Base-by-base conservation (phyloP, 2,888 invertebrate genomes). In the Drosophila rubida region DNA sequence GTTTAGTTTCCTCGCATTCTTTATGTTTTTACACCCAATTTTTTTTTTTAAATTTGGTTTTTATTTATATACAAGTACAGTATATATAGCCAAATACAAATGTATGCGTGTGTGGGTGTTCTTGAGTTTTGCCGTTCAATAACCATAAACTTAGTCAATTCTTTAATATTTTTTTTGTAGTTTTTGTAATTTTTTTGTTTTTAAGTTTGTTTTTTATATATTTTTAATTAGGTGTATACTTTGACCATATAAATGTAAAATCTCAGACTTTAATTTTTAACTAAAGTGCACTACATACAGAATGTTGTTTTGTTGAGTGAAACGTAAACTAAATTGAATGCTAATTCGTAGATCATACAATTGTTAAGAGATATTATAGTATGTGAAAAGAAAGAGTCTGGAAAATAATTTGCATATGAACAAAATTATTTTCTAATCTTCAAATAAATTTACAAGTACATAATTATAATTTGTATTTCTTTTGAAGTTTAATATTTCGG, bases 231-330 rank as follows among this genome's bases (percentile, higher is more conserved):
- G 70, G 58, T 87, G 78, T 85, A 85, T 85, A 83, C 79, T 67
- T 78, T 70, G 70, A 80, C 75, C 75, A 87, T 76, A 67, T 85
- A 78, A 87, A 85, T 82, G 79, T 82, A 87, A 85, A 88, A 80
- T 80, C 83, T 90, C 90, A 89, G 89, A 89, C 89, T 90, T 89
- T 85, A 90, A 89, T 85, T 83, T 89, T 85, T 78, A 89, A 89
- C 85, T 80, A 87, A 89, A 88, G 83, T 85, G 78, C 80, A 80
- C 89, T 89, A 90, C 81, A 79, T 79, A 80, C 72, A 80, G 74
- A 80, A 75, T 64, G 60, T 54, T 32, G 32, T 60, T 65, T 32
- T 39, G 16, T 53, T 79, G 50, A 62, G 74, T 73, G 57, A 71
- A 63, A 61, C 60, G 49, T 57, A 42, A 81, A 84, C 63, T 55